These are phyloP conservation scores for Lordiphosa mommai DNA, from an alignment of 1,140 invertebrate species.

Conservation along the genomic window DNA sequence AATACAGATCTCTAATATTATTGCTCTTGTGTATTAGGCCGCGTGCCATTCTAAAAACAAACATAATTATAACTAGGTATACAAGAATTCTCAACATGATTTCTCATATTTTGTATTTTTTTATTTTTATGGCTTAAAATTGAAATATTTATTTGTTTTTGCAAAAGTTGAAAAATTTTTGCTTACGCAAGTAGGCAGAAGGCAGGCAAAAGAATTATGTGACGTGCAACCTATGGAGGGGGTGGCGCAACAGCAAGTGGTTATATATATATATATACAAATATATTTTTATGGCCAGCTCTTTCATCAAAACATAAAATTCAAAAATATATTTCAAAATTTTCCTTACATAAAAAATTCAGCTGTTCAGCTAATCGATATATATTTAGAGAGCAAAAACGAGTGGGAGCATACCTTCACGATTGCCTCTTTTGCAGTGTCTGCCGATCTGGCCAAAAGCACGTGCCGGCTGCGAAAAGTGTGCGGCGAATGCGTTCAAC, in stretches of 20 bases:
- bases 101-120: too few species aligned
- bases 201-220: constrained; percentile 42
- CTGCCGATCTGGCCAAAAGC: constrained; percentile 1
- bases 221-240: constrained; percentile 29
- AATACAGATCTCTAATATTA: too few species aligned
- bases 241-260: too few species aligned
- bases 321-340: background rate
- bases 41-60: constrained; percentile 6
- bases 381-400: constrained; percentile 3
- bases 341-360: background rate
- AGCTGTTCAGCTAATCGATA: constrained; percentile 1
- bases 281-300: too few species aligned
- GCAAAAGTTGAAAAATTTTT: constrained; percentile 44
- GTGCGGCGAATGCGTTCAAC: constrained; percentile 35
- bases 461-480: constrained; percentile 48
- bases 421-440: too few species aligned
- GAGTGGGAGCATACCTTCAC: too few species aligned
- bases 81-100: background rate
- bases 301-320: too few species aligned
- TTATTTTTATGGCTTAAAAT: constrained; percentile 61
- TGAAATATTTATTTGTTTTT: constrained; percentile 65
- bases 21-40: background rate
- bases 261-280: too few species aligned
- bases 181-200: constrained; percentile 57
- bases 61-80: background rate